Base-by-base conservation (phyloP, 1,140 invertebrate genomes). In the Drosophila saltans region DNA sequence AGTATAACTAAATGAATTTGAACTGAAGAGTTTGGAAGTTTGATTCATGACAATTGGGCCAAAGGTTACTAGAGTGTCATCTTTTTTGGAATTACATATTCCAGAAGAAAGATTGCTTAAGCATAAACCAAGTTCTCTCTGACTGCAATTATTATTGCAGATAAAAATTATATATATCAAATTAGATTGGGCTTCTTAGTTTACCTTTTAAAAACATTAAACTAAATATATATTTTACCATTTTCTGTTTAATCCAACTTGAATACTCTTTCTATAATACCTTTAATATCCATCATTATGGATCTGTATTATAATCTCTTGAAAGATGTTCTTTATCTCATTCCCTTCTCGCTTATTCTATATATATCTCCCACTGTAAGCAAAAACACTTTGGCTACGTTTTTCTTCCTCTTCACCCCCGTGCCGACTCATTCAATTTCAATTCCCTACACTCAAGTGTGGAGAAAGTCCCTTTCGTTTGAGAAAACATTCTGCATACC, bases 251-350 rank as follows among this genome's bases (percentile, higher is more conserved):
- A 36, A 36, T 6, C 33, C 6, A 36, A 36, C 0, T 4, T 2
- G 28, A 30, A 36, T 36, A 36, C 6, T 36, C 6, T 7, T 7
- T 7, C 0, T 36, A 6, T 36, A 4, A 36, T 7, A 7, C 16
- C 45, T 9, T 24, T 48, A 57, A 57, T 33, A 24, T 39, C 28
- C 62, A 30, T 75, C 64, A 45, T 58, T 43, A 69, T 68, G 41
- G 43, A 64, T 68, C 5, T 33, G 3, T 40, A 28, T 21, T 58
- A 69, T 75, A 75, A 75, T 63, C 72, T 40, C 40, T 39, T 24
- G 36, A 21, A 40, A 57, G 57, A 68, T 58, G 57, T 24, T 26
- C 21, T 10, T 52, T 26, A 10, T 48, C 16, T 36, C 45, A 48
- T 48, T 48, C 45, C 16, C 30, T 36, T 36, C 41, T 33, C 24